Percentiles rank a stretch among this genome's conserved stretches.
Conservation (phyloP, 2,113 vertebrate genomes). For the Bubo scandiacus region DNA sequence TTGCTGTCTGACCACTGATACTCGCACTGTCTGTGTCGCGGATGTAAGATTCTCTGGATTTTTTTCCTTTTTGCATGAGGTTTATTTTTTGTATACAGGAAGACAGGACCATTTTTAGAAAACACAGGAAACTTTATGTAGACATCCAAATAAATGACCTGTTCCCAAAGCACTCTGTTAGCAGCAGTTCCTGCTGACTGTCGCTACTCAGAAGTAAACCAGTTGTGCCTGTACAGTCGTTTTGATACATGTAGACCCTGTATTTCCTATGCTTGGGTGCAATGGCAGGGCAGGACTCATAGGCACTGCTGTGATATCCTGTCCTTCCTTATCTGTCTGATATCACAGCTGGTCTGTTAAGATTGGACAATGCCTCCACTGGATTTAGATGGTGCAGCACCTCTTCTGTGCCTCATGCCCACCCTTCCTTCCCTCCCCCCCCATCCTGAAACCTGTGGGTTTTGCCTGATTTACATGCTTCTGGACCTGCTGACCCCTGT, state of each 20-base stretch:
- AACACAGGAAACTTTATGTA: not conserved
- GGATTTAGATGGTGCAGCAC: not conserved
- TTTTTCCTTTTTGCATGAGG: not conserved
- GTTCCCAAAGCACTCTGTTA: not conserved
- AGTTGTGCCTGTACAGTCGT: not conserved
- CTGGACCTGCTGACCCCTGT: not conserved
- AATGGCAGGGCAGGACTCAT: not conserved
- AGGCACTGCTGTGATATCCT: not conserved
- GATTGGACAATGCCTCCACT: rapidly evolving
- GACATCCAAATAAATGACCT: not conserved
- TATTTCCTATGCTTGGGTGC: not conserved
- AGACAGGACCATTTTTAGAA: not conserved
- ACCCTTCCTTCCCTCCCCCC: rapidly evolving
- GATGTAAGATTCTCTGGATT: not conserved
- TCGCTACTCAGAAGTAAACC: not conserved
- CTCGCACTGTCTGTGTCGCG: not conserved
- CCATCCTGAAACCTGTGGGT: rapidly evolving
- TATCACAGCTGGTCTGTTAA: not conserved
- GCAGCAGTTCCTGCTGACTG: not conserved
- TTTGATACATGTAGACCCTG: not conserved
- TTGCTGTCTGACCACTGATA: conserved; percentile 3
- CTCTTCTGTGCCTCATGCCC: not conserved
- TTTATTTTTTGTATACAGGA: not conserved
- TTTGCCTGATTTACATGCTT: not conserved
- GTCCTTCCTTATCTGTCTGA: not conserved